Evolutionary conservation across 2,888 invertebrate species (phyloP), one percentile per base, ranked within the genome.

Genomic region (Drosophila macrospina): DNA sequence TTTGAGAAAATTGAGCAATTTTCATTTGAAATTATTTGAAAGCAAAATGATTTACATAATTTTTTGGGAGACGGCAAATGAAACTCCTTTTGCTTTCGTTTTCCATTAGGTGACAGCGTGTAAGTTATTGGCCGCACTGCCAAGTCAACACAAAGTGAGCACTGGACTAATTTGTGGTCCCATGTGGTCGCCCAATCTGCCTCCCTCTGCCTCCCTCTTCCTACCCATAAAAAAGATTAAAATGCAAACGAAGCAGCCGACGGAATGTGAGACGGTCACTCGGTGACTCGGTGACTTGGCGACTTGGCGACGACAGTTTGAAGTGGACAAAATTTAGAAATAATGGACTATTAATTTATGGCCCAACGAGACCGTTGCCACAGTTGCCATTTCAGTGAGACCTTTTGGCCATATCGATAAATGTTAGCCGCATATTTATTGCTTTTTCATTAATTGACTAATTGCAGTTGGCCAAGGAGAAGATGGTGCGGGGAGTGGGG

Each of bases 301-400:
- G 69, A 76, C 83, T 79, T 56, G 70, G 65, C 87, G 87, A 79
- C 87, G 89, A 89, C 88, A 87, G 83, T 71, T 85, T 88, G 71
- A 76, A 85, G 84, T 81, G 86, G 74, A 82, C 86, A 87, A 89
- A 86, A 79, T 85, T 88, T 82, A 73, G 80, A 85, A 87, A 89
- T 86, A 89, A 86, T 89, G 85, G 88, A 77, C 88, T 84, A 80
- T 88, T 89, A 89, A 89, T 86, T 86, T 86, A 86, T 83, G 69
- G 80, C 77, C 56, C 55, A 62, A 13, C 32, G 61, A 45, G 45
- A 52, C 59, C 34, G 52, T 28, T 20, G 63, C 54, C 60, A 57
- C 60, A 62, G 72, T 87, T 83, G 83, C 83, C 88, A 83, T 80
- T 85, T 85, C 65, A 47, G 36, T 15, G 51, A 45, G 47, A 65